Evolutionary conservation across 1,140 invertebrate genomes (phyloP).

Genomic region (Carposina sasakii): DNA sequence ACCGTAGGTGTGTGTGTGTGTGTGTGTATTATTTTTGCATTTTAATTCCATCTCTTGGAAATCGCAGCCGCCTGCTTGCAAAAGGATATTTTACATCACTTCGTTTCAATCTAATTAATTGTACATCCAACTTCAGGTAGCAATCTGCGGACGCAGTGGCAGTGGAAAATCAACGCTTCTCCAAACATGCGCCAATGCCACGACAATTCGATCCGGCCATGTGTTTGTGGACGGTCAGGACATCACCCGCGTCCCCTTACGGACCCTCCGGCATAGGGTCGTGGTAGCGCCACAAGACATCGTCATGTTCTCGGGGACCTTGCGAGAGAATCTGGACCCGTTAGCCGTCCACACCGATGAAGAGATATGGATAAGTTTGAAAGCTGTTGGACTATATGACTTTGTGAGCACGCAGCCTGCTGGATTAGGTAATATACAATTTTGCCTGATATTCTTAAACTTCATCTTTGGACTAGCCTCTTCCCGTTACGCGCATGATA

Average conservation of each 20-base stretch:
- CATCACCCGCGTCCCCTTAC: constrained; percentile 78
- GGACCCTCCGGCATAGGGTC: constrained; percentile 83
- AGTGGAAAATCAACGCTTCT: constrained; percentile 86
- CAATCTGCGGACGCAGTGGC: constrained; percentile 85
- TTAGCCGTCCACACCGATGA: constrained; percentile 80
- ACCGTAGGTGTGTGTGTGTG: too few species aligned
- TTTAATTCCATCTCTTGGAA: too few species aligned
- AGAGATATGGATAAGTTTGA: constrained; percentile 80
- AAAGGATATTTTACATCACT: too few species aligned
- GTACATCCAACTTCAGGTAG: constrained; percentile 80
- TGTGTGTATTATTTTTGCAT: too few species aligned
- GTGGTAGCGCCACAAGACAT: constrained; percentile 94
- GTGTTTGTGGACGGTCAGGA: constrained; percentile 81
- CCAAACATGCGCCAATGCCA: constrained; percentile 79
- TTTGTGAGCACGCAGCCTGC: constrained; percentile 78
- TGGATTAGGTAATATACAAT: constrained; percentile 74
- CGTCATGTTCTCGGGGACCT: constrained; percentile 91
- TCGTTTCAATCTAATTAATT: too few species aligned
- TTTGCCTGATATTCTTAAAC: too few species aligned
- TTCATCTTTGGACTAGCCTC: too few species aligned
- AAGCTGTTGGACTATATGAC: constrained; percentile 81
- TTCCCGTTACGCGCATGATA: too few species aligned
- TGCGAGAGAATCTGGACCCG: constrained; percentile 94
- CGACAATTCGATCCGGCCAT: constrained; percentile 76
- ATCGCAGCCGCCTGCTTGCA: too few species aligned